Percentiles rank a stretch among this genome's conserved stretches.
Evolutionary conservation across 1,140 invertebrate genomes (phyloP).

Genomic region (Meloidogyne exigua): DNA sequence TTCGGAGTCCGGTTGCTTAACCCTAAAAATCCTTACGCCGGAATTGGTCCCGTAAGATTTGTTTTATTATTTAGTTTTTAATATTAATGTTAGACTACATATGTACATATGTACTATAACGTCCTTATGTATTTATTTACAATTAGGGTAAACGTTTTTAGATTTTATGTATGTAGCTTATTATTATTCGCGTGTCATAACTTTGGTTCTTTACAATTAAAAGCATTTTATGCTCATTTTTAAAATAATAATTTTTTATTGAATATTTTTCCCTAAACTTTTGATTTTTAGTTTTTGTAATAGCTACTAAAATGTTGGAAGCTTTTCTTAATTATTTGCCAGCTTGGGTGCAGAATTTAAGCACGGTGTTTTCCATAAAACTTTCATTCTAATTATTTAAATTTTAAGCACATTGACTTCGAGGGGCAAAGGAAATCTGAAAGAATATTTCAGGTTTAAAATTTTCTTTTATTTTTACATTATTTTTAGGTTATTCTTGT

Average conservation of each 20-base stretch:
- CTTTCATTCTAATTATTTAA: not conserved
- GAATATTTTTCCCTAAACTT: not conserved
- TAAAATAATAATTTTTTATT: too few relatives aligned
- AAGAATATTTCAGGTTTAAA: constrained; percentile 43
- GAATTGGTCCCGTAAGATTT: too few relatives aligned
- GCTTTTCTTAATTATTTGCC: constrained; percentile 14
- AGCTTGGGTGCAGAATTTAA: constrained; percentile 6
- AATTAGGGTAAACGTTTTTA: not conserved
- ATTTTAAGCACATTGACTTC: constrained; percentile 39
- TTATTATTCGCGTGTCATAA: too few relatives aligned
- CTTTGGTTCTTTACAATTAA: too few relatives aligned
- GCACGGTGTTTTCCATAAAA: constrained; percentile 2
- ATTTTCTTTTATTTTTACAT: not conserved
- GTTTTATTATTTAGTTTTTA: too few relatives aligned
- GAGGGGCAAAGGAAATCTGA: constrained; percentile 46
- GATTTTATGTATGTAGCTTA: too few relatives aligned
- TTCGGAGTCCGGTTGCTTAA: too few relatives aligned
- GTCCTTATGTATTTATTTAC: too few relatives aligned
- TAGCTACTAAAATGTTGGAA: not conserved
- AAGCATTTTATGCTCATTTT: too few relatives aligned
- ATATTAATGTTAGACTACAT: too few relatives aligned
- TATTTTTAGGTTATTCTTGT: constrained; percentile 48
- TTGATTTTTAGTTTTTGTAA: not conserved
- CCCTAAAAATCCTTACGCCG: too few relatives aligned
- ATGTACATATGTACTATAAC: too few relatives aligned